Base-by-base conservation (phyloP, 1,140 invertebrate genomes). In the Doryteuthis pealeii region DNA sequence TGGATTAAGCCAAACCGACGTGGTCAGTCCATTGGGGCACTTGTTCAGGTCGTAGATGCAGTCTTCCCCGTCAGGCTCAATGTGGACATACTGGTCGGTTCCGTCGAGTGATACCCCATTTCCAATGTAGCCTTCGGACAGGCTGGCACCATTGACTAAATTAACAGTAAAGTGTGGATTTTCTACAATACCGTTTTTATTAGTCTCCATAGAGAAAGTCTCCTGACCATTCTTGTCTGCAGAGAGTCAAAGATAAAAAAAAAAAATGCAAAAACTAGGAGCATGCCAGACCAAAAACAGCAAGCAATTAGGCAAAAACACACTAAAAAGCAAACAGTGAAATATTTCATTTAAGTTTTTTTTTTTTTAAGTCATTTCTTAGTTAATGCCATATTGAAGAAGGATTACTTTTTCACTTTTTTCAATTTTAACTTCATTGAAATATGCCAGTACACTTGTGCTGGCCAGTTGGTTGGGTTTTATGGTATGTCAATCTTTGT, bases 11-110 rank as follows among this genome's bases (percentile, higher is more conserved):
- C 78, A 82, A 32, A 88, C 68, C 1, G 82, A 81, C 12, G 86
- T 74, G 14, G 86, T 88, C 32, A 87, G 54, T 45, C 87, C 87
- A 67, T 87, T 80, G n/a, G 75, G 77, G 71, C 87, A 88, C 30
- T 79, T 72, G 22, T 82, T 80, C 18, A 87, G 76, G 73, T 88
- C 85, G 30, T 82, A 85, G 54, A 87, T 77, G 73, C 87, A 88
- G 62, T 74, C 79, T 68, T 84, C 75, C 32, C 73, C 67, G 43
- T 86, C 82, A 22, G 76, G 40, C 2, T 84, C 85, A 22, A 88
- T 74, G 70, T 83, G 80, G 0, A 87, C 75, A 75, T 83, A 87
- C 69, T 87, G 80, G 22, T 83, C 80, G 10, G 70, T 80, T 58
- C 87, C 85, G 74, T 80, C 75, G 15, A 86, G 72, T 6, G 45